phyloP scores from a whole-genome alignment of 2,888 invertebrate genomes.

The Trichogramma dendrolimi region DNA sequence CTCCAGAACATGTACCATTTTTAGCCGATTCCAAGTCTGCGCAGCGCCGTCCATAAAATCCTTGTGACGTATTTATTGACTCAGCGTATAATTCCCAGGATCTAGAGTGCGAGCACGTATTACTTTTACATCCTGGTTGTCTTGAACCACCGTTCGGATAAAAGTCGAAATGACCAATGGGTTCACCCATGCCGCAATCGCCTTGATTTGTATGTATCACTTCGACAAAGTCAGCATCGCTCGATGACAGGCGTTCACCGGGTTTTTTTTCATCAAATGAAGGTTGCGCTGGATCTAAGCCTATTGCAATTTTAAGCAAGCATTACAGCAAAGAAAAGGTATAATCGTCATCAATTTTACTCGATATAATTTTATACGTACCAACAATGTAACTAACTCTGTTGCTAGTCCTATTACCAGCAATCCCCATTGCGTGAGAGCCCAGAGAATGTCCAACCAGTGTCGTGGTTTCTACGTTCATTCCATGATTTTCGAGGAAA shows the following conservation, averaged over 20 bases:
- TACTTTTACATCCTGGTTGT: conserved; percentile 41
- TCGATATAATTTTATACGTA: conserved; percentile 28
- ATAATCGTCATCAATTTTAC: not conserved
- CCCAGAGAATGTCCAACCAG: conserved; percentile 44
- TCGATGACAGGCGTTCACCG: conserved; percentile 38
- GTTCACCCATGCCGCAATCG: conserved; percentile 38
- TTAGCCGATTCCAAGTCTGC: not conserved
- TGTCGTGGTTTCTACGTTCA: conserved; percentile 30
- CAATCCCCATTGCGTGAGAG: conserved; percentile 40
- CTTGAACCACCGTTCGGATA: conserved; percentile 47
- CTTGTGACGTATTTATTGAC: conserved; percentile 36
- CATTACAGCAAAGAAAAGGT: not conserved
- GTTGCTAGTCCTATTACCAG: conserved; percentile 29
- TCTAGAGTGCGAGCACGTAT: conserved; percentile 42
- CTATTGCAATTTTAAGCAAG: conserved; percentile 12
- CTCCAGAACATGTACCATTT: conserved; percentile 18
- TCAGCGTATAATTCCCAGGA: conserved; percentile 42
- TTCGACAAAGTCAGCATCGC: conserved; percentile 47
- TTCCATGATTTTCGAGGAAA: conserved; percentile 35
- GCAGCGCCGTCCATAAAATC: conserved; percentile 34
- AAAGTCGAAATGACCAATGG: conserved; percentile 47
- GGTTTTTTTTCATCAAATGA: conserved; percentile 23
- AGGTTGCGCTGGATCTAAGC: conserved; percentile 35
- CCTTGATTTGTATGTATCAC: conserved; percentile 49
- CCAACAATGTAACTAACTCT: conserved; percentile 35